These are phyloP conservation scores for Telmatochromis sp. DNA, from an alignment of 2,113 vertebrate species.

Conservation along the genomic window DNA sequence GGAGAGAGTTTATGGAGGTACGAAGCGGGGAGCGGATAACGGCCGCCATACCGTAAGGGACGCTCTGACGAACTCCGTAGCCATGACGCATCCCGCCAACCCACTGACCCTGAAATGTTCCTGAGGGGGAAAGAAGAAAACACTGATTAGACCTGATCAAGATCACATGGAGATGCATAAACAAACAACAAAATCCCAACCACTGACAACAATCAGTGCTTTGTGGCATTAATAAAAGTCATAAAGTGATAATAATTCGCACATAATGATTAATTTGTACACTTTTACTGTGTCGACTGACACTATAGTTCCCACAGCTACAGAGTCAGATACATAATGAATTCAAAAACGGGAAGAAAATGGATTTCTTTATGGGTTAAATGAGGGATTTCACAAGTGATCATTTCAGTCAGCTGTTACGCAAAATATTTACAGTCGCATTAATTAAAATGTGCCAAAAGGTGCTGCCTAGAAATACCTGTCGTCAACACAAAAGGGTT, in stretches of 20 bases:
- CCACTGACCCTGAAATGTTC: conserved; percentile 98
- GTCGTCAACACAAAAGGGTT: background rate
- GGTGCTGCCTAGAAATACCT: background rate
- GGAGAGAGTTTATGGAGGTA: conserved; percentile 98
- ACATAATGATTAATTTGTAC: background rate
- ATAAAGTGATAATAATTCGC: accelerated
- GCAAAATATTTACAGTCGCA: background rate
- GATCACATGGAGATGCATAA: background rate
- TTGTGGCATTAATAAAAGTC: background rate
- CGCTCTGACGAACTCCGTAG: conserved; percentile 94
- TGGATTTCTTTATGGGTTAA: background rate
- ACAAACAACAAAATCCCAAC: background rate
- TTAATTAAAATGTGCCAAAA: background rate
- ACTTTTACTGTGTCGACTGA: background rate
- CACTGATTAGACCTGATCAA: background rate
- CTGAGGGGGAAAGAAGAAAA: conserved; percentile 53
- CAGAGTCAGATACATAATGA: background rate
- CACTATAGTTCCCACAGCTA: background rate
- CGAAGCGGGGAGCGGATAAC: conserved; percentile 96
- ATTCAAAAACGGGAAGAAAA: background rate
- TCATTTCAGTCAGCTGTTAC: background rate
- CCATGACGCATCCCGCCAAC: conserved; percentile 95
- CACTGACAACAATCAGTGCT: background rate
- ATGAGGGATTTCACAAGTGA: background rate
- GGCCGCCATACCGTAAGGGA: conserved; percentile 96